Base-by-base conservation (phyloP, 2,113 vertebrate genomes). In the Chiloscyllium plagiosum region DNA sequence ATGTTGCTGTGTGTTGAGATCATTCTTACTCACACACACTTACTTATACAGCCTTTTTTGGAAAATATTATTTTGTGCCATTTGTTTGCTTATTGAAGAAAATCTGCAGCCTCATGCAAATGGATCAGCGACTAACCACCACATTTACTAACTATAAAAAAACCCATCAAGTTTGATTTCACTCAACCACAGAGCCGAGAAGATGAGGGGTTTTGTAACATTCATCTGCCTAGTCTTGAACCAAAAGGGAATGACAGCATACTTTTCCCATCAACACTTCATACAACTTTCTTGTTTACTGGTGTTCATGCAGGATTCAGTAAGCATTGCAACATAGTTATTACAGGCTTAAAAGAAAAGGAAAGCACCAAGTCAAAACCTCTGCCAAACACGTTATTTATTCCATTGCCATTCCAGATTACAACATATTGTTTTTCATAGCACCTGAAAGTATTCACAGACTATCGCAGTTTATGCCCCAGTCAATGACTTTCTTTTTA, bases 401-500 rank as follows among this genome's bases (percentile, higher is more conserved):
- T 42, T 22, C 37, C 80, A 47, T 22, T 47, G 80, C 33, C 87
- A 90, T 29, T 65, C 24, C 50, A 19, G 26, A 0, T 86, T 50
- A 85, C 2, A 19, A 17, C 29, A 33, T 42, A 6, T 56, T 19
- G 3, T 65, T 92, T 29, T 4, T n/a, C 29, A 7, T 15, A n/a
- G 12, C 13, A 24, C 26, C 13, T 52, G 22, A 80, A 12, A 3
- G 56, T 29, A 22, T 15, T 56, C 86, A 89, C 26, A 2, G 4
- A 13, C 86, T 33, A 47, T 33, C 17, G 6, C 52, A 92, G 13
- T 92, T 26, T 92, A 17, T 42, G n/a, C 37, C n/a, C 65, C 8
- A 10, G 1, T 26, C 92, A 22, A 20, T 37, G 22, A 26, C 37
- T 1, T 65, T 65, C 86, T 50, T 95, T 98, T 96, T 12, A 61